Conservation (phyloP, 2,888 invertebrate genomes). For the Apamea monoglypha region DNA sequence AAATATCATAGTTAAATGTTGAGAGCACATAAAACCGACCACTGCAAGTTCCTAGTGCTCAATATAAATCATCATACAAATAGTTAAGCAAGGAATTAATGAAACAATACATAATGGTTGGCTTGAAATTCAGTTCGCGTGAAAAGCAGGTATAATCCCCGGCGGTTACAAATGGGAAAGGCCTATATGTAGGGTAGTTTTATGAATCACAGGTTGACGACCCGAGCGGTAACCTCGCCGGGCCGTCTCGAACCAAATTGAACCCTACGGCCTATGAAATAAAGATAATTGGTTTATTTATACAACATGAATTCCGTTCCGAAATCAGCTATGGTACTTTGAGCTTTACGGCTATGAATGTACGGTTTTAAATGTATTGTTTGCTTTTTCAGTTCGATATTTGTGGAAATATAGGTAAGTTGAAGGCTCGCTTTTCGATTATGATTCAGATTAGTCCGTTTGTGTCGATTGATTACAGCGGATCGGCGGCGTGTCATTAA, state of each 20-base stretch:
- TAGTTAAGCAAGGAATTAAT: conserved; percentile 64
- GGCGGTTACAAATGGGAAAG: conserved; percentile 76
- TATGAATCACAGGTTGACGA: conserved; percentile 82
- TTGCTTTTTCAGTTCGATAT: conserved; percentile 26
- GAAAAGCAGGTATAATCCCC: conserved; percentile 71
- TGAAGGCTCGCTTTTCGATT: conserved; percentile 58
- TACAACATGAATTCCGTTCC: conserved; percentile 32
- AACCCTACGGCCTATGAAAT: conserved; percentile 55
- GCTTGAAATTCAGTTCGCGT: conserved; percentile 65
- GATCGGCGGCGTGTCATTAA: conserved; percentile 56
- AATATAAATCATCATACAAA: conserved; percentile 48
- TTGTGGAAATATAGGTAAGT: conserved; percentile 40
- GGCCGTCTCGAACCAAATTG: conserved; percentile 49
- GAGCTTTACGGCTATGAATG: conserved; percentile 21
- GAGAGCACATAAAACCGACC: background rate
- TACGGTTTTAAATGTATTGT: conserved; percentile 47
- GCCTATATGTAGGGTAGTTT: conserved; percentile 80
- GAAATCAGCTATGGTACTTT: conserved; percentile 27
- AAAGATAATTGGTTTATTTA: conserved; percentile 60
- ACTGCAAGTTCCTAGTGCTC: background rate
- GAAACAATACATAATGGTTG: conserved; percentile 54
- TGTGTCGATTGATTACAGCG: conserved; percentile 57
- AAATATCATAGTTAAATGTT: background rate
- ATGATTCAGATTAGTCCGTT: conserved; percentile 55
- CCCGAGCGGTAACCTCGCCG: conserved; percentile 77